Conservation (phyloP, 2,888 invertebrate genomes). For the Agriotes lineatus region DNA sequence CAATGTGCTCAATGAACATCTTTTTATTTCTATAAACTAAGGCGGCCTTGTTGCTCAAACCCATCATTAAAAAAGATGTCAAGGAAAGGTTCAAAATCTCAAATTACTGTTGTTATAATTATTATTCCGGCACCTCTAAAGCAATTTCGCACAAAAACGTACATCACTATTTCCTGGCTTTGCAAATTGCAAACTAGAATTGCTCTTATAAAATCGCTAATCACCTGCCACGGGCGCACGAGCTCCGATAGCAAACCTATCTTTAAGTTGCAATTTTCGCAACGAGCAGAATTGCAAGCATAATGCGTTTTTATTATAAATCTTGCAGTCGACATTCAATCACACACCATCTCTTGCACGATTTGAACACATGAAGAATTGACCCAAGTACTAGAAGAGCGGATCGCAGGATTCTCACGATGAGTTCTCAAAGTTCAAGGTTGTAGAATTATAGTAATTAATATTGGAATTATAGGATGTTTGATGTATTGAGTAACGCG, state of each 20-base stretch:
- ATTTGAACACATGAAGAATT: not conserved
- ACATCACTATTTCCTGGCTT: too few species aligned
- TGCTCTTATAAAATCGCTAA: too few species aligned
- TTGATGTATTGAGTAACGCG: not conserved
- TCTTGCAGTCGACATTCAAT: not conserved
- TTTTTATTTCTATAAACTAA: not conserved
- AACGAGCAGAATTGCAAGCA: not conserved
- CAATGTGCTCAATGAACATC: too few species aligned
- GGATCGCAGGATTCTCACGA: slow-evolving; percentile 1
- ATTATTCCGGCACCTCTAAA: too few species aligned
- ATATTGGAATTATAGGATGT: not conserved
- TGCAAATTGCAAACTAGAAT: too few species aligned
- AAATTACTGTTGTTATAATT: too few species aligned
- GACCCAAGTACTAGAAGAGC: not conserved
- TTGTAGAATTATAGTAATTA: slow-evolving; percentile 8
- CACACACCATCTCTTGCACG: not conserved
- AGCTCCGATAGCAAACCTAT: too few species aligned
- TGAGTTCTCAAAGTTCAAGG: slow-evolving; percentile 29
- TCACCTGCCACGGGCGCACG: too few species aligned
- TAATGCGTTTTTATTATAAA: not conserved
- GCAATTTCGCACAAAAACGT: too few species aligned
- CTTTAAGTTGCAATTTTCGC: not conserved
- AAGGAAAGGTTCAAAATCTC: not conserved
- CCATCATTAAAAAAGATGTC: not conserved
- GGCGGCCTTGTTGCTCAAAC: not conserved